Evolutionary conservation across 2,113 vertebrate genomes (phyloP).

Genomic region (Phalacrocorax pelagicus): DNA sequence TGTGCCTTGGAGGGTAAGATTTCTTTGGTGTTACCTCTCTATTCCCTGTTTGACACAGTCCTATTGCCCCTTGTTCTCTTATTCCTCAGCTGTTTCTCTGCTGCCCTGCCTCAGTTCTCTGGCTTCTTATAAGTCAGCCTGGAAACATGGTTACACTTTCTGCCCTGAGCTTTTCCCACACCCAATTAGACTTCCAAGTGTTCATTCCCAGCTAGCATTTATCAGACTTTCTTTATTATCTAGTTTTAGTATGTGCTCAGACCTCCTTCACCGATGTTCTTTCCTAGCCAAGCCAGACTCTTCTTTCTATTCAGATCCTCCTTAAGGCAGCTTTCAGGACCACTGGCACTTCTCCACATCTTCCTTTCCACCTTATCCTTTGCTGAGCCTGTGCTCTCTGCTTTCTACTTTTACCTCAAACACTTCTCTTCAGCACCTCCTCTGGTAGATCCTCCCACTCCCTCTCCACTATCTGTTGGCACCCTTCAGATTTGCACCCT

Average conservation of each 20-base stretch:
- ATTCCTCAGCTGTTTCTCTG: background rate
- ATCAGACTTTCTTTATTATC: background rate
- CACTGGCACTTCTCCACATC: background rate
- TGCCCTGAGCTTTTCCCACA: background rate
- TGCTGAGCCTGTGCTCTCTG: background rate
- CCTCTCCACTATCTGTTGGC: background rate
- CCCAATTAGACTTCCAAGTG: background rate
- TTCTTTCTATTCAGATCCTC: background rate
- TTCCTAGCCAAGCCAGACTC: background rate
- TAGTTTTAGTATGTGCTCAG: background rate
- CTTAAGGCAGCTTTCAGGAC: background rate
- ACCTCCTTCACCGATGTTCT: background rate
- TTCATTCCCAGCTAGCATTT: background rate
- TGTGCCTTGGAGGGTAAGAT: background rate
- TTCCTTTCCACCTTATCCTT: background rate
- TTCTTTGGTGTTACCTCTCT: background rate
- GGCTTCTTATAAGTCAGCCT: background rate
- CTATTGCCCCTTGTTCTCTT: background rate
- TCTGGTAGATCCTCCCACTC: slow-evolving; percentile 1
- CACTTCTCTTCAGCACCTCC: background rate
- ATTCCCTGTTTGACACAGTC: background rate
- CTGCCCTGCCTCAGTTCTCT: background rate
- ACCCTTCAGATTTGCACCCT: background rate
- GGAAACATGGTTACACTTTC: background rate
- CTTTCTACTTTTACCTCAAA: background rate